Evolutionary conservation across 2,797 vertebrate genomes (phyloP).

Genomic region (Harpagifer antarcticus): DNA sequence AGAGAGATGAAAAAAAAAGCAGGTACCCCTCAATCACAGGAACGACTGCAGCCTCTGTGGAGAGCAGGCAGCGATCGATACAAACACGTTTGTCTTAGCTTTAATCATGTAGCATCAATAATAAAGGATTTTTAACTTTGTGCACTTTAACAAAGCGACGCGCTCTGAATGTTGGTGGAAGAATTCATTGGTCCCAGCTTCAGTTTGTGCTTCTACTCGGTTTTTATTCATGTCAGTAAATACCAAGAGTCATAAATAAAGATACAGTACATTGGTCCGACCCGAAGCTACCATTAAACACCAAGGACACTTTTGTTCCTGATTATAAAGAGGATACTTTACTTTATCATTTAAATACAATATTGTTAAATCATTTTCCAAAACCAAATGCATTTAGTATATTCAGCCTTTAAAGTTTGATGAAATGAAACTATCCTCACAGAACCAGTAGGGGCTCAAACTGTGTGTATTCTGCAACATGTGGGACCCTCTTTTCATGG

Average conservation of each 20-base stretch:
- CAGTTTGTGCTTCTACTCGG: not conserved
- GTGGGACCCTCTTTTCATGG: too few species aligned
- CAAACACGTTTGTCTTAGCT: not conserved
- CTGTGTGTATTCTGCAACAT: too few species aligned
- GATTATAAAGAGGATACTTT: not conserved
- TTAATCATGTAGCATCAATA: slow-evolving; percentile 24
- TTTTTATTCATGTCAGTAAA: slow-evolving; percentile 7
- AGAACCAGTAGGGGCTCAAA: too few species aligned
- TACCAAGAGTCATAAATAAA: not conserved
- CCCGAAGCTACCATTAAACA: not conserved
- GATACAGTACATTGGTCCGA: not conserved
- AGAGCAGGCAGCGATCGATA: not conserved
- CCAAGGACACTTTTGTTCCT: not conserved
- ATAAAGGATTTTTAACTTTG: slow-evolving; percentile 27
- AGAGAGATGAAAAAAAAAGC: slow-evolving; percentile 13
- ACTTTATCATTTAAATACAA: too few species aligned
- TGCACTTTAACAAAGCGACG: slow-evolving; percentile 6
- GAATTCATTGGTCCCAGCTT: not conserved
- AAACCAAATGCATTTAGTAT: too few species aligned
- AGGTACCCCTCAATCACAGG: not conserved
- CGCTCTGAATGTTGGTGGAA: not conserved
- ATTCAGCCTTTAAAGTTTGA: too few species aligned
- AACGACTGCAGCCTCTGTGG: slow-evolving; percentile 3
- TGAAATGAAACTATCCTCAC: too few species aligned
- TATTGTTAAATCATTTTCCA: too few species aligned